Evolutionary conservation across 2,888 invertebrate genomes (phyloP).

Genomic region (Synanthedon vespiformis): DNA sequence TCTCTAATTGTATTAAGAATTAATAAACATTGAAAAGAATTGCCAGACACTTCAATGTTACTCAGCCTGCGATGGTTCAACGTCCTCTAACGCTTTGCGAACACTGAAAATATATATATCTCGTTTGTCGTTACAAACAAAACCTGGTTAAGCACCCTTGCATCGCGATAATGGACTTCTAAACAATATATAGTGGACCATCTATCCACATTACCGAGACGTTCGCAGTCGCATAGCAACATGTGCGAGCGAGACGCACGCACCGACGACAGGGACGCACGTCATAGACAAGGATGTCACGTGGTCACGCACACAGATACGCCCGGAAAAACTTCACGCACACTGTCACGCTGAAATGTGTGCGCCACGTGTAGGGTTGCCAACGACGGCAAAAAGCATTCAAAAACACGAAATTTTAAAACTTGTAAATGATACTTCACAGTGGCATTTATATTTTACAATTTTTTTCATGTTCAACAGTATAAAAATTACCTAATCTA

Average conservation of each 20-base stretch:
- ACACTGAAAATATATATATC: too few relatives aligned
- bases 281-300: constrained; percentile 10
- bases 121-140: constrained; percentile 13
- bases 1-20: too few relatives aligned
- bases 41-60: too few relatives aligned
- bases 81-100: too few relatives aligned
- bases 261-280: constrained; percentile 2
- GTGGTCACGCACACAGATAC: constrained; percentile 8
- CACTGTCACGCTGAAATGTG: constrained; percentile 11
- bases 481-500: too few relatives aligned
- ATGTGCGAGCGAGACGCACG: constrained; percentile 14
- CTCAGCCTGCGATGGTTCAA: too few relatives aligned
- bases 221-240: constrained; percentile 19
- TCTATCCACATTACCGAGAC: constrained; percentile 21
- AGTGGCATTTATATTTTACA: too few relatives aligned
- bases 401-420: too few relatives aligned
- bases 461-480: too few relatives aligned
- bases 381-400: too few relatives aligned
- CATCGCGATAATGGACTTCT: constrained; percentile 44
- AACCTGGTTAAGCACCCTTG: constrained; percentile 30
- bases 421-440: too few relatives aligned
- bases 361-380: constrained; percentile 1
- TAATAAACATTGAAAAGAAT: too few relatives aligned
- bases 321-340: constrained; percentile 21
- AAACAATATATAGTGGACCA: constrained; percentile 23